phyloP scores from a whole-genome alignment of 2,888 invertebrate genomes.

The Podabrus alpinus region DNA sequence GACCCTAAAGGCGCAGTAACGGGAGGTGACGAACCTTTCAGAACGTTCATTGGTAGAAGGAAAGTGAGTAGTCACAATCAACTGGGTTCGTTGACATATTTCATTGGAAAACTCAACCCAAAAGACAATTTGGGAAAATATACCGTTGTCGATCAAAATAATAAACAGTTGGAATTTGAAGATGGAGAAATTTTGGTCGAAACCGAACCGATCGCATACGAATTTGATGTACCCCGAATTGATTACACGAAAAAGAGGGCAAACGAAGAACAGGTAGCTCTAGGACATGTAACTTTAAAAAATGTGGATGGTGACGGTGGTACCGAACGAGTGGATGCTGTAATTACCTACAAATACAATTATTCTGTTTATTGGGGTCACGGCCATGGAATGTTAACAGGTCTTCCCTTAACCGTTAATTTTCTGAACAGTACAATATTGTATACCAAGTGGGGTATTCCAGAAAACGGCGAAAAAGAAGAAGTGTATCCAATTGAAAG shows the following conservation, averaged over 20 bases:
- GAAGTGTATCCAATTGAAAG: constrained; percentile 65
- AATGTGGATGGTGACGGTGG: constrained; percentile 54
- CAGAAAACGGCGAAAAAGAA: constrained; percentile 60
- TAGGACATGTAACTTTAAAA: constrained; percentile 54
- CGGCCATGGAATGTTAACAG: constrained; percentile 72
- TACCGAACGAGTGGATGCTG: constrained; percentile 70
- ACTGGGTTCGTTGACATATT: constrained; percentile 57
- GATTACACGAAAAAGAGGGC: constrained; percentile 52
- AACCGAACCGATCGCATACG: constrained; percentile 78
- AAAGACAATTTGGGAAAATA: constrained; percentile 69
- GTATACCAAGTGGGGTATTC: constrained; percentile 70
- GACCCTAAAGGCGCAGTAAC: constrained; percentile 72
- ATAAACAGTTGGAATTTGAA: constrained; percentile 61
- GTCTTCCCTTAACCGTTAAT: constrained; percentile 68
- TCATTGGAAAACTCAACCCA: constrained; percentile 73
- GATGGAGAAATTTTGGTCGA: constrained; percentile 80
- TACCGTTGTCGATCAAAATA: constrained; percentile 67
- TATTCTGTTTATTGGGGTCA: constrained; percentile 81
- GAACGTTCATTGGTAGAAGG: constrained; percentile 49
- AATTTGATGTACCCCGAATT: constrained; percentile 60
- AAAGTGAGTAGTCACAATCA: constrained; percentile 39
- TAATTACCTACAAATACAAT: constrained; percentile 72
- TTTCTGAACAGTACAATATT: constrained; percentile 62
- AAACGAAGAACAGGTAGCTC: constrained; percentile 44
- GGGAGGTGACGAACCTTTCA: constrained; percentile 55